phyloP scores from a whole-genome alignment of 2,113 vertebrate species.

The Amazona vittata region DNA sequence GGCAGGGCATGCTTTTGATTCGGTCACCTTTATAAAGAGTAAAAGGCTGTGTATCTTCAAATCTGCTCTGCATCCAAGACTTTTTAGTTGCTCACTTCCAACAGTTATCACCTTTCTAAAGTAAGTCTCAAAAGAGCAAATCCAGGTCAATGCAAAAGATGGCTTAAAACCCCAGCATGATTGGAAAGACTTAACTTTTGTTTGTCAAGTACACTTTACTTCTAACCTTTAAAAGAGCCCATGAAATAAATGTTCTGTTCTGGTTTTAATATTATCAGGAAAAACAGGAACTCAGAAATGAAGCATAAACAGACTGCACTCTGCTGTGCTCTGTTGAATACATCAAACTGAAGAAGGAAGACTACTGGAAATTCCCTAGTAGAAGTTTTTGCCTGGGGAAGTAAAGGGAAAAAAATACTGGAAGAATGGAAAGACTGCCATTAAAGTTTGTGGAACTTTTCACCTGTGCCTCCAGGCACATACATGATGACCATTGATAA shows the following conservation, averaged over 20 bases:
- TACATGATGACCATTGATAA: neutral
- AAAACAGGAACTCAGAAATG: constrained; percentile 5
- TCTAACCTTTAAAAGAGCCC: neutral
- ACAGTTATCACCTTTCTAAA: neutral
- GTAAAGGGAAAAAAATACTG: neutral
- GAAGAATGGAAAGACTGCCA: neutral
- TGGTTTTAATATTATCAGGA: neutral
- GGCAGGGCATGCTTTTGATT: neutral
- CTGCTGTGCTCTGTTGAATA: neutral
- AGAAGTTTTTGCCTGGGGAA: neutral
- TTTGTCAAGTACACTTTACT: neutral
- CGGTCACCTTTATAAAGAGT: neutral
- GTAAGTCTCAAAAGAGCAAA: neutral
- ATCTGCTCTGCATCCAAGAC: neutral
- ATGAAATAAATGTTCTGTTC: neutral
- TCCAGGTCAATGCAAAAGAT: neutral
- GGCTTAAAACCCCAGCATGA: neutral
- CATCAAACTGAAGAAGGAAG: neutral
- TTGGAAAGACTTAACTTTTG: neutral
- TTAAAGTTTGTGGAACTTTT: neutral
- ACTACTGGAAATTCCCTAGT: neutral
- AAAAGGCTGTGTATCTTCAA: neutral
- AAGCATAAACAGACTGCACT: neutral
- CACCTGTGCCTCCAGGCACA: neutral
- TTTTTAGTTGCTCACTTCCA: neutral